A percentile compares a stretch with the other conserved stretches of the same genome.
phyloP scores from a whole-genome alignment of 2,797 vertebrate genomes.

The Pempheris klunzingeri region DNA sequence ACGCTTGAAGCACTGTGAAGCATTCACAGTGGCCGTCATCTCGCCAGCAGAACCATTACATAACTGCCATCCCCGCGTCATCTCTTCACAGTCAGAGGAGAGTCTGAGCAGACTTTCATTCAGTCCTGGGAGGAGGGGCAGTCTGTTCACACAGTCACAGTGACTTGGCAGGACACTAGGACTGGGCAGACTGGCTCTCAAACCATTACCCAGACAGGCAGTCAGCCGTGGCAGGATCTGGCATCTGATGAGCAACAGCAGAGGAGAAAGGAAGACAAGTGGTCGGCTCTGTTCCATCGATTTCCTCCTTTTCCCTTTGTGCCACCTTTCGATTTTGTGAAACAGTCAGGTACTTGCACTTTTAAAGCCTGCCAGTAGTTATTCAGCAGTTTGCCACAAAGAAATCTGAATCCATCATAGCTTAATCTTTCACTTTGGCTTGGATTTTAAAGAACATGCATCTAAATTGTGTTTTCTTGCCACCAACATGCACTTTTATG shows the following conservation, averaged over 20 bases:
- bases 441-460: background rate
- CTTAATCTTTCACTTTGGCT: background rate
- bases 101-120: conserved; percentile 54
- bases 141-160: conserved; percentile 38
- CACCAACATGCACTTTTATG: background rate
- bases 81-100: conserved; percentile 73
- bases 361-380: background rate
- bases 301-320: conserved; percentile 62
- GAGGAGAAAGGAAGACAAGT: conserved; percentile 55
- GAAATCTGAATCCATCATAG: background rate
- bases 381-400: background rate
- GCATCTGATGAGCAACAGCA: conserved; percentile 44
- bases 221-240: conserved; percentile 46
- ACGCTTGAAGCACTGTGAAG: conserved; percentile 48
- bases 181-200: conserved; percentile 38
- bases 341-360: conserved; percentile 73
- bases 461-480: background rate
- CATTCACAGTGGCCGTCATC: conserved; percentile 29
- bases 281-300: conserved; percentile 60
- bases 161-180: conserved; percentile 45
- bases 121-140: conserved; percentile 53
- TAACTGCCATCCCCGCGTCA: conserved; percentile 56
- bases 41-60: conserved; percentile 34
- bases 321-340: conserved; percentile 53
- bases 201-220: conserved; percentile 38